These are phyloP conservation scores for Drosophila robusta DNA, from an alignment of 2,888 invertebrate species.

Conservation along the genomic window DNA sequence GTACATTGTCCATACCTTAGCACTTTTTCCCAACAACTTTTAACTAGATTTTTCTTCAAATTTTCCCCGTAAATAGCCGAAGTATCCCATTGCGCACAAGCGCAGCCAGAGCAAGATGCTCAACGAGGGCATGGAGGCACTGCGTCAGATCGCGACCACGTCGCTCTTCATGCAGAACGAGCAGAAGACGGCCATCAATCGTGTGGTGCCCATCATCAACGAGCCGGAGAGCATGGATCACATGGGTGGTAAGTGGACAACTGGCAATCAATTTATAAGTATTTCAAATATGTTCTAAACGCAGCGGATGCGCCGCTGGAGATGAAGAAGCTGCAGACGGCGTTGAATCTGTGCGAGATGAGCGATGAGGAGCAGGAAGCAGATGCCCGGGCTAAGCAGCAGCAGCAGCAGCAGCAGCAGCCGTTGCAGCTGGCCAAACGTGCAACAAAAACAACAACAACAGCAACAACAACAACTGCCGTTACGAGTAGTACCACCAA, in stretches of 20 bases:
- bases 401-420: slow-evolving; percentile 27
- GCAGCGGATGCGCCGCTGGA: slow-evolving; percentile 80
- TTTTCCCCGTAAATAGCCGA: slow-evolving; percentile 44
- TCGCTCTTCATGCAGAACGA: slow-evolving; percentile 86
- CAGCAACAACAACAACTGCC: slow-evolving; percentile 69
- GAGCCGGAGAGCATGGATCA: slow-evolving; percentile 82
- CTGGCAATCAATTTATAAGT: neutral
- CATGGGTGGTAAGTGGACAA: slow-evolving; percentile 41
- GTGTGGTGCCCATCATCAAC: slow-evolving; percentile 84
- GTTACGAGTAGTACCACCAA: slow-evolving; percentile 78
- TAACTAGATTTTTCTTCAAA: no score
- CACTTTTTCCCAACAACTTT: no score
- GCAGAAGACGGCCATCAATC: slow-evolving; percentile 83
- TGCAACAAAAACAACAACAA: slow-evolving; percentile 23
- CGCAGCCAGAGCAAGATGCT: slow-evolving; percentile 84
- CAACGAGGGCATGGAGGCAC: slow-evolving; percentile 85
- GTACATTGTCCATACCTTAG: no score
- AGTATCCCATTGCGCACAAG: slow-evolving; percentile 84
- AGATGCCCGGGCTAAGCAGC: slow-evolving; percentile 17
- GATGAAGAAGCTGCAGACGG: slow-evolving; percentile 83
- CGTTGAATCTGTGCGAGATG: slow-evolving; percentile 82
- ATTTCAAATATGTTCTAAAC: neutral
- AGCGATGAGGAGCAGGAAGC: slow-evolving; percentile 81
- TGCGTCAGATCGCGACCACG: slow-evolving; percentile 85
- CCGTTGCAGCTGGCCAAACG: slow-evolving; percentile 52